A percentile compares a stretch with the other conserved stretches of the same genome.
phyloP scores from a whole-genome alignment of 2,113 vertebrate genomes.

The Sminthopsis crassicaudata region DNA sequence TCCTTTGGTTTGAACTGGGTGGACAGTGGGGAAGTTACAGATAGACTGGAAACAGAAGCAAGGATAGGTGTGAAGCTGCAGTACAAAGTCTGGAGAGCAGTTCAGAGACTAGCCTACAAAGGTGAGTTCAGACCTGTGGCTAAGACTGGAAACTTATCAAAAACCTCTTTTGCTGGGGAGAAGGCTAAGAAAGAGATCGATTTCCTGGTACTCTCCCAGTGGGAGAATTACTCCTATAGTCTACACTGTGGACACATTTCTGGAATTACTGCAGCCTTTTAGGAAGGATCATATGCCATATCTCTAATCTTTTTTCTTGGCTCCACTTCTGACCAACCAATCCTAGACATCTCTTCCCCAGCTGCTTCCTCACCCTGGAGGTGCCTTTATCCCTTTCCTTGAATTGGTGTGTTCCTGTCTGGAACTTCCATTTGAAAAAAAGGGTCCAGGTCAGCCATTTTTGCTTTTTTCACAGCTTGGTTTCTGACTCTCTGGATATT shows the following conservation, averaged over 20 bases:
- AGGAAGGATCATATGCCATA: background rate
- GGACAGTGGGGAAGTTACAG: background rate
- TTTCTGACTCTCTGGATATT: background rate
- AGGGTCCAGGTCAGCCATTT: background rate
- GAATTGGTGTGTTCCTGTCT: background rate
- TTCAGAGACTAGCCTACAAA: background rate
- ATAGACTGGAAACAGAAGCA: background rate
- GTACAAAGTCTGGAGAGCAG: background rate
- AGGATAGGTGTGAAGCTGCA: background rate
- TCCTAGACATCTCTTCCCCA: background rate
- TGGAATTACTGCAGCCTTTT: background rate
- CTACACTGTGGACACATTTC: background rate
- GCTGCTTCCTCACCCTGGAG: background rate
- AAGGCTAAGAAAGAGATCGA: background rate
- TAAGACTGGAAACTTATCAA: background rate
- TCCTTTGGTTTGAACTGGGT: background rate
- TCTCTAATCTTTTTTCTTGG: background rate
- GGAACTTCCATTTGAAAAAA: background rate
- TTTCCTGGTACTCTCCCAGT: background rate
- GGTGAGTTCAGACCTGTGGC: background rate
- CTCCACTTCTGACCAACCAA: background rate
- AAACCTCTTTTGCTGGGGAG: background rate
- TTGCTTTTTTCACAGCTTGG: background rate
- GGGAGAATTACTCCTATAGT: background rate
- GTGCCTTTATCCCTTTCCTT: background rate